Base-by-base conservation (phyloP, 2,888 invertebrate genomes). In the Dryadula phaetusa region DNA sequence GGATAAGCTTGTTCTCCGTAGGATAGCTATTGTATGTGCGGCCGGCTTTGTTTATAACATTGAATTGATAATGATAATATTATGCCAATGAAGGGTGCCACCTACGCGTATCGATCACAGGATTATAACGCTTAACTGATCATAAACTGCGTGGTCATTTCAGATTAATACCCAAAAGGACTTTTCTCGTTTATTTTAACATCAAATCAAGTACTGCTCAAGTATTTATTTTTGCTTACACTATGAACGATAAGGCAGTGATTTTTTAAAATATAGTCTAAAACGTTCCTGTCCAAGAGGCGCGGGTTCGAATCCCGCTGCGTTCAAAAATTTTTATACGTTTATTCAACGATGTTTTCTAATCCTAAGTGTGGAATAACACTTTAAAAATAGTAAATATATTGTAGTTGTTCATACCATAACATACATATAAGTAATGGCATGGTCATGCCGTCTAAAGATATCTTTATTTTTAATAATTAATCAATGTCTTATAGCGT, bases 61-160 rank as follows among this genome's bases (percentile, higher is more conserved):
- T 54, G 67, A 53, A 68, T 61, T 64, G 61, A 68, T 68, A 68
- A 64, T 53, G 53, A 61, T 44, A 53, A 46, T 64, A 67, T 63
- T 63, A 67, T 67, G 56, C 37, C 47, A 53, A 53, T 64, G 60
- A 53, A 53, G 46, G 64, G 64, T 34, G 25, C n/a, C 47, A 53
- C 60, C 53, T 56, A 62, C 58, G 56, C 54, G 53, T 58, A 65
- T 66, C 62, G 47, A 52, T 47, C 61, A 63, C 34, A 8, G 60
- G 60, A 61, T 64, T 64, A 49, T 61, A 54, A 47, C 25, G 63
- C 22, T 67, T 44, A 63, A 67, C 20, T 34, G 49, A 18, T 52
- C 52, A 34, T 63, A 34, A 42, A 67, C 16, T 32, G 49, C 22
- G 22, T 44, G 42, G 40, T 8, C 25, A 52, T 67, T 63, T 32